Base-by-base conservation (phyloP, 2,888 invertebrate genomes). In the Erynnis tages region DNA sequence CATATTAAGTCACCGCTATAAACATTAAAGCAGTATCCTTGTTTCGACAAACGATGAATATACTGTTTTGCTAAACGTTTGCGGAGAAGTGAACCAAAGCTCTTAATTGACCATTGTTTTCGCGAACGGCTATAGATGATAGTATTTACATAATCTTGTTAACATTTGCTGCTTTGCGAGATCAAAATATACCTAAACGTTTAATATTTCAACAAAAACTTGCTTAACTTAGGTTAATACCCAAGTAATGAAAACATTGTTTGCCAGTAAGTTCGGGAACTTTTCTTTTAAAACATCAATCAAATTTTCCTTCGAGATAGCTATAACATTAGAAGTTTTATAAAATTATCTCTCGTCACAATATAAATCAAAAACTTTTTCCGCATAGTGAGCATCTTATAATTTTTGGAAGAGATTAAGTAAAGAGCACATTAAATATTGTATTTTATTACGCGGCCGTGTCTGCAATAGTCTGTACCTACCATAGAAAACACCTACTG, bases 171-270 rank as follows among this genome's bases (percentile, higher is more conserved):
- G 49, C 34, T 41, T 3, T 32, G 27, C 41, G 34, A 34, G 32
- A 49, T 49, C 41, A 49, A 41, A 49, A 41, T 41, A 34, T 45
- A 37, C n/a, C n/a, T 37, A 41, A 41, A 23, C 49, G 16, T 41
- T 40, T 41, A 49, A 49, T 49, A 34, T 41, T 41, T 43, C 49
- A 19, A 34, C 49, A 43, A 50, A 43, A 43, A 35, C 41, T 50
- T 41, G 25, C 34, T 34, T 32, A 34, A 41, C 32, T 47, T 41
- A 14, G 34, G 32, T 32, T 41, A 41, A 34, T 49, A 34, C 41
- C 19, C 27, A 11, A 40, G 25, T 49, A 27, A 43, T 41, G 49
- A 35, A 49, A 38, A 49, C 34, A 43, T 49, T 49, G 49, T 34
- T 41, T 11, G 23, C 7, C 29, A 48, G 48, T 40, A 49, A 41